Percentiles rank a stretch among this genome's conserved stretches.
These are phyloP conservation scores for Drosophila niveifrons DNA, from an alignment of 2,888 invertebrate genomes.

Conservation along the genomic window DNA sequence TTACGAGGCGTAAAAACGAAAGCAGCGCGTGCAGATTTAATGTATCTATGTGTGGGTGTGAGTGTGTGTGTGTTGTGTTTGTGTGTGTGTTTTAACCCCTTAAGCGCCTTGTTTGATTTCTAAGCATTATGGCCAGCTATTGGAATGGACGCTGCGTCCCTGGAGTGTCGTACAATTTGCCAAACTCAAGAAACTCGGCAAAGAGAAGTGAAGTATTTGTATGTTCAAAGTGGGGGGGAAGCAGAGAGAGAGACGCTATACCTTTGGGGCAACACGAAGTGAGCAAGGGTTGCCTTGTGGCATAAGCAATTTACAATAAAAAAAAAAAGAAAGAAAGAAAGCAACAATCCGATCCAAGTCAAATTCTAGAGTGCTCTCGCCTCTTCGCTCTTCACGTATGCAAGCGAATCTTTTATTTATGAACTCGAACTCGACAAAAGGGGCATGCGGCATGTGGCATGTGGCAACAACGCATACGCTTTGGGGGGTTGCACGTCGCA, in stretches of 20 bases:
- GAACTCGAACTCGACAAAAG: constrained; percentile 48
- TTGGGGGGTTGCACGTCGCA: constrained; percentile 52
- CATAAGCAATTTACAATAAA: constrained; percentile 81
- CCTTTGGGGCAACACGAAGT: constrained; percentile 48
- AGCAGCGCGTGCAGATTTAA: constrained; percentile 63
- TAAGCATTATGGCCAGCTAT: constrained; percentile 64
- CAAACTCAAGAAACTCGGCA: constrained; percentile 38
- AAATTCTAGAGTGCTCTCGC: constrained; percentile 6
- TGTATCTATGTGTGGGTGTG: constrained; percentile 20
- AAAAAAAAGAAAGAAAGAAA: constrained; percentile 11
- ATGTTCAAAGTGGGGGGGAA: constrained; percentile 37
- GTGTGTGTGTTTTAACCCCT: constrained; percentile 58
- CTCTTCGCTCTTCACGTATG: constrained; percentile 21
- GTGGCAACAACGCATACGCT: constrained; percentile 10
- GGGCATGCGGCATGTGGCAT: constrained; percentile 15
- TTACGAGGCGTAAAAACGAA: constrained; percentile 79
- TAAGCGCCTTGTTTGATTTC: constrained; percentile 73
- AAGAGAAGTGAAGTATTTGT: constrained; percentile 56
- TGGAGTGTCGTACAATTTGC: constrained; percentile 76
- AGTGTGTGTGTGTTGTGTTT: constrained; percentile 11
- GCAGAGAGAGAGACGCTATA: neutral
- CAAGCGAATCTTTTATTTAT: constrained; percentile 78
- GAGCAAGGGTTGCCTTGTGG: constrained; percentile 58
- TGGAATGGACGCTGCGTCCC: constrained; percentile 55
- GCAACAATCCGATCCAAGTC: constrained; percentile 56